These are phyloP conservation scores for Tetramorium bicarinatum DNA, from an alignment of 2,888 invertebrate genomes.

Conservation along the genomic window DNA sequence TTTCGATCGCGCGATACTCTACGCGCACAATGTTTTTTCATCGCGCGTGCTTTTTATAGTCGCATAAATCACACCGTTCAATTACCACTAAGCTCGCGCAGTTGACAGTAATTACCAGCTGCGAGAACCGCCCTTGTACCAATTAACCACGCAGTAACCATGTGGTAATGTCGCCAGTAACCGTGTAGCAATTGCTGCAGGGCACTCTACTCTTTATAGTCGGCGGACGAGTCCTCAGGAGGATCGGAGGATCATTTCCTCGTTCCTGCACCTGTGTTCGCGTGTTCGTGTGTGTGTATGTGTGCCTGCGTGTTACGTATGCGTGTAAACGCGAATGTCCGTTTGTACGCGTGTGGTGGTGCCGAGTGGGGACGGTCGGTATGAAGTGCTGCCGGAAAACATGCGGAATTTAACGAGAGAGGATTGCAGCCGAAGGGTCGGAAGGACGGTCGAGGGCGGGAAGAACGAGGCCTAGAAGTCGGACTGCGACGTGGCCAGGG, in stretches of 20 bases:
- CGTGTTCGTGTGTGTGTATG: slow-evolving; percentile 19
- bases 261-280: slow-evolving; percentile 16
- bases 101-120: slow-evolving; percentile 36
- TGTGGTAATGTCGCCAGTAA: slow-evolving; percentile 33
- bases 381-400: slow-evolving; percentile 49
- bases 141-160: slow-evolving; percentile 42
- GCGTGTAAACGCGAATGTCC: slow-evolving; percentile 14
- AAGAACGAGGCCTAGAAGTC: slow-evolving; percentile 79
- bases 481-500: slow-evolving; percentile 84
- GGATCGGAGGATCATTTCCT: slow-evolving; percentile 62
- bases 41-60: slow-evolving; percentile 19
- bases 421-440: slow-evolving; percentile 2
- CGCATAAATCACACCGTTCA: slow-evolving; percentile 6
- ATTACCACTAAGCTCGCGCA: slow-evolving; percentile 12
- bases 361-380: slow-evolving; percentile 38
- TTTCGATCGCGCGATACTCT: neutral
- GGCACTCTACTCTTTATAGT: slow-evolving; percentile 22
- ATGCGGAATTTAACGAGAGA: slow-evolving; percentile 35
- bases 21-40: slow-evolving; percentile 3
- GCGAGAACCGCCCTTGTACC: slow-evolving; percentile 27
- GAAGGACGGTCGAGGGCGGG: slow-evolving; percentile 62
- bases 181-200: neutral
- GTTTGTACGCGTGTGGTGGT: slow-evolving; percentile 20
- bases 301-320: neutral
- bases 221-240: slow-evolving; percentile 17